Evolutionary conservation across 2,888 invertebrate genomes (phyloP), one percentile per base, ranked within the genome.

Genomic region (Bimastos eiseni): DNA sequence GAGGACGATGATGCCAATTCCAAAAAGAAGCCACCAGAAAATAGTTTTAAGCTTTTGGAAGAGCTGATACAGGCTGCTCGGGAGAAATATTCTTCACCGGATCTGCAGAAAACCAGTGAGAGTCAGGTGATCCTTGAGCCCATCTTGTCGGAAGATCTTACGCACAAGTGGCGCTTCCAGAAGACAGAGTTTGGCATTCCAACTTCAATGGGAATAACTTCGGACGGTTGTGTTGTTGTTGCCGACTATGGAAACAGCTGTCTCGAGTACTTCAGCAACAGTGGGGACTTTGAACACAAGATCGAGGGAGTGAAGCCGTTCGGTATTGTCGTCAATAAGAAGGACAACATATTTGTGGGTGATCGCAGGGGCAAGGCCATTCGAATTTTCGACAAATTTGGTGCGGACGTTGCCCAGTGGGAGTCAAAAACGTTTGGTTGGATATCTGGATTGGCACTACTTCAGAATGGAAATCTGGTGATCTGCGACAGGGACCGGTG

Each of bases 281-380:
- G n/a, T 21, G 92, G 92, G 21, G 38, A 70, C 19, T 89, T 91
- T 44, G 83, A 86, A 17, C 70, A 88, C 83, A 86, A 55, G 36
- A 83, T 91, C 30, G 91, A 91, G 19, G 91, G 91, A 30, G 49
- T 92, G 44, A 92, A 92, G 83, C 92, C 92, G 19, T 92, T 91
- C 89, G 44, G 89, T 36, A 70, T 92, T 21, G 86, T 84, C n/a
- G 49, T 90, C 24, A 89, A 90, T 89, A 33, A 49, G 36, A 90
- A 88, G 30, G 91, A 91, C 41, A 44, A 91, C 83, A 90, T 92
- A 24, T 38, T 92, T 21, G 91, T 92, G 34, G 92, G 90, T 13
- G 92, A 92, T 83, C 86, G 92, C 11, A 91, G 88, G 38, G 86
- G 91, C 37, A 91, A 92, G 55, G 88, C 91, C n/a, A 83, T 92